A percentile compares a stretch with the other conserved stretches of the same genome.
These are phyloP conservation scores for Cyanistes caeruleus DNA, from an alignment of 2,113 vertebrate species.

Conservation along the genomic window DNA sequence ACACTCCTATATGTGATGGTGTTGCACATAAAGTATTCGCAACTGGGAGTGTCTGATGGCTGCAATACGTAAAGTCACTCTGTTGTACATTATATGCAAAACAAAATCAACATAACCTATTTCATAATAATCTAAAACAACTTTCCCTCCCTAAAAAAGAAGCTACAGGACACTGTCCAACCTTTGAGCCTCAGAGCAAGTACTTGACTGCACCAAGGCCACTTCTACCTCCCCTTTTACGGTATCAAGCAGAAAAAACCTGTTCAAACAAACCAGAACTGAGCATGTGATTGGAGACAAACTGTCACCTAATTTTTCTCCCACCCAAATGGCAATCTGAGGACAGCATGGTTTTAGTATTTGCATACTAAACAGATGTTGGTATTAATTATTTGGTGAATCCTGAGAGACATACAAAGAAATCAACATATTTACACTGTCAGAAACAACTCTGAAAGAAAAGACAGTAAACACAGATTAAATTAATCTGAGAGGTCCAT, in stretches of 20 bases:
- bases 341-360: neutral
- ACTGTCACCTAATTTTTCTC: neutral
- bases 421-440: neutral
- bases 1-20: neutral
- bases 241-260: neutral
- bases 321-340: neutral
- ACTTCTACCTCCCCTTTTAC: neutral
- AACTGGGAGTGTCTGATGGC: neutral
- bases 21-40: neutral
- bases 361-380: slow-evolving; percentile 34
- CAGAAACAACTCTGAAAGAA: slow-evolving; percentile 1
- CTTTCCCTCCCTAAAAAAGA: neutral
- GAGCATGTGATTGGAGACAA: neutral
- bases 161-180: neutral
- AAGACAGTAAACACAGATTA: neutral
- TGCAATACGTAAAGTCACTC: neutral
- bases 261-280: neutral
- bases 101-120: neutral
- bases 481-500: neutral
- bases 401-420: slow-evolving; percentile 4
- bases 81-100: neutral
- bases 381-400: slow-evolving; percentile 34
- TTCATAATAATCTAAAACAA: neutral
- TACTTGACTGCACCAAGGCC: neutral
- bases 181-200: neutral